A percentile compares a stretch with the other conserved stretches of the same genome.
Evolutionary conservation across 2,113 vertebrate genomes (phyloP).

Genomic region (Neodon shergylaensis): DNA sequence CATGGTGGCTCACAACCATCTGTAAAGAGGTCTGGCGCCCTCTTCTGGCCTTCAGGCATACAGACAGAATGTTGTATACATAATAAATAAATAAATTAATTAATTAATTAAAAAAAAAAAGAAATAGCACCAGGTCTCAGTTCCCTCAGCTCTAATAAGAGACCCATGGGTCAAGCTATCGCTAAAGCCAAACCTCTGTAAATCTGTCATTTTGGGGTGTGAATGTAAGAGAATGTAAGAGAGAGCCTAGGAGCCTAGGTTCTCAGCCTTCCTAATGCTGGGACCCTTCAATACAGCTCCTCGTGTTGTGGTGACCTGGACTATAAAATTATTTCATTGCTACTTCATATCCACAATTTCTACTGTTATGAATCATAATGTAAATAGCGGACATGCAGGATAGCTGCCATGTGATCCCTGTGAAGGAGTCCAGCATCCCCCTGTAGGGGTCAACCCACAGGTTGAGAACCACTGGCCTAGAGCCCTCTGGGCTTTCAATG

Average conservation of each 20-base stretch:
- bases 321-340: background rate
- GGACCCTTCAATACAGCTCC: background rate
- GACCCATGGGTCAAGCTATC: background rate
- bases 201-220: constrained; percentile 36
- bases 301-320: background rate
- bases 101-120: no score
- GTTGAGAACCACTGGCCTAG: background rate
- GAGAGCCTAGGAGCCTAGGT: background rate
- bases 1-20: no score
- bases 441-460: background rate
- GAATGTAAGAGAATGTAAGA: constrained; percentile 62
- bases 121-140: background rate
- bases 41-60: no score
- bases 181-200: background rate
- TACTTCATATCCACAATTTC: background rate
- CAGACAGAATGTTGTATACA: no score
- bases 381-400: background rate
- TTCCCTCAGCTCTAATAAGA: constrained; percentile 38
- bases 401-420: background rate
- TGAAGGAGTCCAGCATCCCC: no score
- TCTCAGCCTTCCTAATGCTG: background rate
- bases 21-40: no score
- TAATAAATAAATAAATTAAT: no score
- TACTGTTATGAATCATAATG: background rate
- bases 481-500: constrained; percentile 15